A percentile compares a stretch with the other conserved stretches of the same genome.
Conservation (phyloP, 2,888 invertebrate genomes). For the Harpagoxenus sublaevis region DNA sequence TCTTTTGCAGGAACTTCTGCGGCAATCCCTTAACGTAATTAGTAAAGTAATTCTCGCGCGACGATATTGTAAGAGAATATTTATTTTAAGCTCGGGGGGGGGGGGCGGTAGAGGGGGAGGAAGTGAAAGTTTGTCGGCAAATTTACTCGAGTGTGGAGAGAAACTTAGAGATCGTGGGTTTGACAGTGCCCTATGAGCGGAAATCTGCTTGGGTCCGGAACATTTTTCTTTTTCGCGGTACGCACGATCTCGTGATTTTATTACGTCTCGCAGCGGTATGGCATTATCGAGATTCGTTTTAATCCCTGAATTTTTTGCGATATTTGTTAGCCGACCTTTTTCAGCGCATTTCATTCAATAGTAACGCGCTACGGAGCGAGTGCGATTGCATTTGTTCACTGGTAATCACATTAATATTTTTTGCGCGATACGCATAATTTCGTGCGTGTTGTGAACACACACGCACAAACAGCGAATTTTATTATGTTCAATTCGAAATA, state of each 20-base stretch:
- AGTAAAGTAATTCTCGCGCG: slow-evolving; percentile 42
- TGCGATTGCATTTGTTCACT: slow-evolving; percentile 10
- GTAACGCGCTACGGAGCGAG: background rate
- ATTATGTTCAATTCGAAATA: background rate
- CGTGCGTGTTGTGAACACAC: background rate
- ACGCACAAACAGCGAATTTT: background rate
- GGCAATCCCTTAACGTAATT: slow-evolving; percentile 45
- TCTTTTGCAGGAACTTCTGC: slow-evolving; percentile 43
- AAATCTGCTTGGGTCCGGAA: background rate
- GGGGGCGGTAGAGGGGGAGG: background rate
- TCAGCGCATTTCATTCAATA: slow-evolving; percentile 18
- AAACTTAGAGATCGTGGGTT: slow-evolving; percentile 36
- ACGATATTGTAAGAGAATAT: slow-evolving; percentile 48
- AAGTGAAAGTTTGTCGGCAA: slow-evolving; percentile 33
- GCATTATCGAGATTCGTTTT: slow-evolving; percentile 33
- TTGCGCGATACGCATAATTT: background rate
- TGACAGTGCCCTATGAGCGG: background rate
- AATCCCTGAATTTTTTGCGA: slow-evolving; percentile 31
- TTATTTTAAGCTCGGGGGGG: slow-evolving; percentile 46
- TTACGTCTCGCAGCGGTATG: background rate
- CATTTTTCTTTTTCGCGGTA: slow-evolving; percentile 7
- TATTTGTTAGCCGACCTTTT: slow-evolving; percentile 32
- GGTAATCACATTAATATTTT: slow-evolving; percentile 18
- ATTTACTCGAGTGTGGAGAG: background rate
- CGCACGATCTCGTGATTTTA: background rate